Conservation (phyloP, 2,113 vertebrate genomes). For the Brachyhypopomus gauderio region DNA sequence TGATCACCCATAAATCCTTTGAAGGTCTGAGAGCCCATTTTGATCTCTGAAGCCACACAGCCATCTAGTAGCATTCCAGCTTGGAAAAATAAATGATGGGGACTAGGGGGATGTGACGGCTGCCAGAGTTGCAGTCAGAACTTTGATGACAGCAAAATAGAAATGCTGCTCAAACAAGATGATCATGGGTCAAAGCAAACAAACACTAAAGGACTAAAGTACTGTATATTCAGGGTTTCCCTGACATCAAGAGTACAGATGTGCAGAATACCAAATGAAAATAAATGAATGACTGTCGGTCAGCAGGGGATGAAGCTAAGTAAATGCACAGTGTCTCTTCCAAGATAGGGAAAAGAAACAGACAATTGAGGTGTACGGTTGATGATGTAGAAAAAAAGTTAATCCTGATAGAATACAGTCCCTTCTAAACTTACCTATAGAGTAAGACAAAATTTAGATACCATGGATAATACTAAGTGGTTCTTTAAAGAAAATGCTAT, state of each 20-base stretch:
- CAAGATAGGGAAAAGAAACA: too few species aligned
- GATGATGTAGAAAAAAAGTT: neutral
- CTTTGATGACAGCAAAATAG: neutral
- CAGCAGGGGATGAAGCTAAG: too few species aligned
- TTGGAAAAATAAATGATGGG: slow-evolving; percentile 9
- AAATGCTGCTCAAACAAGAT: neutral
- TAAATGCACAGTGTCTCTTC: too few species aligned
- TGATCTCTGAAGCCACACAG: slow-evolving; percentile 33
- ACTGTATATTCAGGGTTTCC: neutral
- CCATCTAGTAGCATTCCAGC: slow-evolving; percentile 31
- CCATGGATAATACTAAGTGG: neutral
- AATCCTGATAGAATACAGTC: too few species aligned
- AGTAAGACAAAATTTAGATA: neutral
- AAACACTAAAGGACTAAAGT: too few species aligned
- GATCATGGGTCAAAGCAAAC: neutral
- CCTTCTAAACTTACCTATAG: neutral
- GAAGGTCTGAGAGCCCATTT: slow-evolving; percentile 29
- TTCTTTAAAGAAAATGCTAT: neutral
- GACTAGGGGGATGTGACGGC: neutral
- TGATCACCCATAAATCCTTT: slow-evolving; percentile 52
- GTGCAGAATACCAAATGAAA: slow-evolving; percentile 1
- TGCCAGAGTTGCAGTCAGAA: neutral
- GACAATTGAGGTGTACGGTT: neutral
- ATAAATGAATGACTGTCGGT: neutral
- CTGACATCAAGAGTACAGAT: neutral